Evolutionary conservation across 2,113 vertebrate genomes (phyloP).

Genomic region (Odobenus rosmarus): DNA sequence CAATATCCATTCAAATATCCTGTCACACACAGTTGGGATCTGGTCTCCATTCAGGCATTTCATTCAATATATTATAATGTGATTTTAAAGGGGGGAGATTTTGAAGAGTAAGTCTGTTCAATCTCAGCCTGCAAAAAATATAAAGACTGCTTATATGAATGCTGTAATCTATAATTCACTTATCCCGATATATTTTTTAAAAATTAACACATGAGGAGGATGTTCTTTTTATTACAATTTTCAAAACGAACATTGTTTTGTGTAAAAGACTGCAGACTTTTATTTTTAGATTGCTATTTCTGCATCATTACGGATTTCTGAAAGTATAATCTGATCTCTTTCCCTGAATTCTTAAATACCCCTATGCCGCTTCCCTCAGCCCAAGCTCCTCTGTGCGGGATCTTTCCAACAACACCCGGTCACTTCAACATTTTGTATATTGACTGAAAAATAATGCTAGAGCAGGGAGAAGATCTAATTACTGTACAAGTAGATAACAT

Average conservation of each 20-base stretch:
- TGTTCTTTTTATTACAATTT: background rate
- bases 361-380: background rate
- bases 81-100: background rate
- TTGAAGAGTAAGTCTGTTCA: background rate
- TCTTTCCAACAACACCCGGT: background rate
- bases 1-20: background rate
- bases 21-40: background rate
- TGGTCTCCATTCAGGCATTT: background rate
- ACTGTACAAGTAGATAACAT: background rate
- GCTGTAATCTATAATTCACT: background rate
- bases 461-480: background rate
- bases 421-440: background rate
- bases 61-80: background rate
- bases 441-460: background rate
- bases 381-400: background rate
- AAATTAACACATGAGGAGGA: background rate
- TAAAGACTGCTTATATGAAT: background rate
- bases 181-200: background rate
- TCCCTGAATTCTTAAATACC: background rate
- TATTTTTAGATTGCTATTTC: conserved; percentile 19
- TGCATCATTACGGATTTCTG: background rate
- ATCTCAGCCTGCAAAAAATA: background rate
- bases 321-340: background rate
- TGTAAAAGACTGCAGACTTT: background rate
- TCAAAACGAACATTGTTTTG: background rate